Percentiles rank a stretch among this genome's conserved stretches.
phyloP scores from a whole-genome alignment of 2,797 vertebrate genomes.

The Serranus cabrilla region DNA sequence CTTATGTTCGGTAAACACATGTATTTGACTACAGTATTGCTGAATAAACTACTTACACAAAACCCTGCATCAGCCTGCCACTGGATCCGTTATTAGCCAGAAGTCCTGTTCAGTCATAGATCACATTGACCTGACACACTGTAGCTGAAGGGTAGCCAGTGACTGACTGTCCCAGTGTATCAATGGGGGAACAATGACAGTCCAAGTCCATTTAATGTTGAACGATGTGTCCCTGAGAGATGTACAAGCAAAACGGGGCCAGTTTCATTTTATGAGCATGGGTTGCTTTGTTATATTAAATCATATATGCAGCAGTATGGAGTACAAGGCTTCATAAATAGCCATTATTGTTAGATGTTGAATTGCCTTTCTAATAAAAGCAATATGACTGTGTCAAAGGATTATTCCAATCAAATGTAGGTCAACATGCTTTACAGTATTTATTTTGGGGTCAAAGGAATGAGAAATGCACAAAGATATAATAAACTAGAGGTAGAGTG shows the following conservation, averaged over 20 bases:
- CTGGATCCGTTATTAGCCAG: constrained; percentile 18
- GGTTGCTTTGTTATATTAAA: background rate
- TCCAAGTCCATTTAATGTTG: constrained; percentile 22
- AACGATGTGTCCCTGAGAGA: constrained; percentile 11
- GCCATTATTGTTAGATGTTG: constrained; percentile 30
- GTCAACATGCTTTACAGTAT: constrained; percentile 6
- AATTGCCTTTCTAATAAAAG: constrained; percentile 28
- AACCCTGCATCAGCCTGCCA: constrained; percentile 10
- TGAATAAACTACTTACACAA: constrained; percentile 16
- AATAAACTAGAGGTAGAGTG: background rate
- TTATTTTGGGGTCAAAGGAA: constrained; percentile 14
- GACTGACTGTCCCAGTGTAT: constrained; percentile 28
- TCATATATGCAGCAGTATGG: background rate
- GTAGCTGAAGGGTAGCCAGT: constrained; percentile 26
- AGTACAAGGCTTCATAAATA: background rate
- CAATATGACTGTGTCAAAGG: background rate
- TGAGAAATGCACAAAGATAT: constrained; percentile 7
- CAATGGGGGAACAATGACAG: constrained; percentile 17
- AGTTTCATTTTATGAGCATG: constrained; percentile 11
- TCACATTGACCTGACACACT: constrained; percentile 38
- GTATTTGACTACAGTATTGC: constrained; percentile 15
- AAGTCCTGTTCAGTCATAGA: constrained; percentile 15
- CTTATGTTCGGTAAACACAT: constrained; percentile 1
- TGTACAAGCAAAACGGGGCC: constrained; percentile 5
- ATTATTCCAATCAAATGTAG: constrained; percentile 13